Conservation (phyloP, 1,140 invertebrate species). For the Rhopalosiphum maidis region DNA sequence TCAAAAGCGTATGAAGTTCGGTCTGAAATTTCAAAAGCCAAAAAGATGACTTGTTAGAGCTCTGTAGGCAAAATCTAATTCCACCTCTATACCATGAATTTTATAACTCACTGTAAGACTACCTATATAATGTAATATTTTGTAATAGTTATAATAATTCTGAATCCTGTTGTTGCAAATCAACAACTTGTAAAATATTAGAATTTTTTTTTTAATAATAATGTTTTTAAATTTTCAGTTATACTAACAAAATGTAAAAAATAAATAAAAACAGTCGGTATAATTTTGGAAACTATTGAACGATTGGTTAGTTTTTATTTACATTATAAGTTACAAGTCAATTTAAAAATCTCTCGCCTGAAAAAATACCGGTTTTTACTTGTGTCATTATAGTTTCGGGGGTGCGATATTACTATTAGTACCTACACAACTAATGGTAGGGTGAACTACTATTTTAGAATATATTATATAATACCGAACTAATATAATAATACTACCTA, state of each 20-base stretch:
- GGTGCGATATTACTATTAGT: background rate
- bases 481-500: too few species aligned
- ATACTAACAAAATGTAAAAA: constrained; percentile 28
- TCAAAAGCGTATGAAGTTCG: constrained; percentile 26
- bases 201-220: constrained; percentile 13
- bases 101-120: background rate
- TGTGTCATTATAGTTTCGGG: background rate
- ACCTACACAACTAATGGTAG: too few species aligned
- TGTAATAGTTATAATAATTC: too few species aligned
- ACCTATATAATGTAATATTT: background rate
- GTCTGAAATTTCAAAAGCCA: constrained; percentile 26
- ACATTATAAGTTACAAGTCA: constrained; percentile 1
- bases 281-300: constrained; percentile 20
- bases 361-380: constrained; percentile 10
- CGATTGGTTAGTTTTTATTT: constrained; percentile 21
- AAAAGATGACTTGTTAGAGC: constrained; percentile 31
- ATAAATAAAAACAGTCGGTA: constrained; percentile 12
- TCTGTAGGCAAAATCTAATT: constrained; percentile 29
- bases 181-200: background rate
- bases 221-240: background rate
- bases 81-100: constrained; percentile 20
- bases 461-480: too few species aligned
- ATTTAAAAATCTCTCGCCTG: background rate
- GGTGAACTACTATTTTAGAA: too few species aligned
- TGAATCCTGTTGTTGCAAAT: too few species aligned